Base-by-base conservation (phyloP, 2,797 vertebrate species). In the Vultur gryphus region DNA sequence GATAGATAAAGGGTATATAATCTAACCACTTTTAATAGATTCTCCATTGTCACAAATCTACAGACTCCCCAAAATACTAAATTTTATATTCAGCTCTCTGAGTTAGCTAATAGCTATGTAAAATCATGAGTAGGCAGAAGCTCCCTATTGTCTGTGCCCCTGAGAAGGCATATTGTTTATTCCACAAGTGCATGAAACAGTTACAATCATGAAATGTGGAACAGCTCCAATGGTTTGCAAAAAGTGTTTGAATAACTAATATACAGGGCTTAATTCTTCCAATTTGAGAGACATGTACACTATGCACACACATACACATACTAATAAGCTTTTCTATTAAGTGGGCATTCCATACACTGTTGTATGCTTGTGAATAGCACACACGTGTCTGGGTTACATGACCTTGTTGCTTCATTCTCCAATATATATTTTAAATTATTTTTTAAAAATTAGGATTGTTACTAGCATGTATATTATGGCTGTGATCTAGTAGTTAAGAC, bases 341-440 rank as follows among this genome's bases (percentile, higher is more conserved):
- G 0, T 48, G 44, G 35, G 52, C 48, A 29, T 49, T 71, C 44
- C 64, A 54, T 7, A 35, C 13, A 54, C 13, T 0, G 0, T 13
- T 81, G 24, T 11, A 28, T 15, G 11, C 16, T 84, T 80, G 41
- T 29, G 16, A 86, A 33, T 0, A 84, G n/a, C 19, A 44, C 48
- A 65, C 48, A 71, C 1, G 2, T 9, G 2, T 46, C 61, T 49
- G 33, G 44, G 54, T 75, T 41, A 57, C 52, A 8, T 4, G 7
- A 64, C 19, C 16, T n/a, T 75, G 11, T 35, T 81, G 13, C 25
- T 69, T 65, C 26, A 33, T 75, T 91, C 66, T 58, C 24, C 19
- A 72, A 49, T 61, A 85, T 5, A 9, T 44, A 55, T 35, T 73
- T 87, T 58, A 64, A 51, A 66, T 3, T 33, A 14, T 24, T 82